Evolutionary conservation across 2,113 vertebrate species (phyloP).

Genomic region (Cyprinodon variegatus): DNA sequence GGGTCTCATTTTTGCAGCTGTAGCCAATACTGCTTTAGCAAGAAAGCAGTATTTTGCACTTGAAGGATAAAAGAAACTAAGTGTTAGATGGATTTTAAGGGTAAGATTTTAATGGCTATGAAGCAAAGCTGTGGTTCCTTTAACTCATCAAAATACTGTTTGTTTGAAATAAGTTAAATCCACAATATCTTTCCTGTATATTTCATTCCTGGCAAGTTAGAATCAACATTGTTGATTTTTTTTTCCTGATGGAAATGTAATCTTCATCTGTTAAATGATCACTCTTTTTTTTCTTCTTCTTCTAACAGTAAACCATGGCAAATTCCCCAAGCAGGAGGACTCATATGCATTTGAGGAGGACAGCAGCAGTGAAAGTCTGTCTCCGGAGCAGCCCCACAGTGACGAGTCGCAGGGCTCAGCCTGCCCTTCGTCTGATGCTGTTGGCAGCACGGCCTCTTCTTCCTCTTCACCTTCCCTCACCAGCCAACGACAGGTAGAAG

Average conservation of each 20-base stretch:
- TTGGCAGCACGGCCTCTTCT: slow-evolving; percentile 71
- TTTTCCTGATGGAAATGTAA: background rate
- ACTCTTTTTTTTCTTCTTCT: background rate
- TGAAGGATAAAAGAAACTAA: background rate
- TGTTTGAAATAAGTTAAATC: background rate
- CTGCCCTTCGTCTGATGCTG: slow-evolving; percentile 78
- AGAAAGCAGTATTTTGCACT: background rate
- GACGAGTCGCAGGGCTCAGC: slow-evolving; percentile 86
- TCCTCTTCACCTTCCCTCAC: slow-evolving; percentile 72
- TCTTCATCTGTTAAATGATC: background rate
- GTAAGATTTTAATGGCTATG: background rate
- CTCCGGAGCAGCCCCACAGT: slow-evolving; percentile 86
- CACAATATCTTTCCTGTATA: background rate
- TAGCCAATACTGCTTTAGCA: background rate
- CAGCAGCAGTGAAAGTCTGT: slow-evolving; percentile 93
- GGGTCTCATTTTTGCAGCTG: background rate
- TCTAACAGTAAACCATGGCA: slow-evolving; percentile 84
- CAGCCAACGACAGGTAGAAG: slow-evolving; percentile 80
- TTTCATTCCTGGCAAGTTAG: background rate
- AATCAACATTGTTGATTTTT: background rate
- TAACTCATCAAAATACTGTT: background rate
- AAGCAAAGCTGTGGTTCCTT: background rate
- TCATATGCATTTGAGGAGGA: slow-evolving; percentile 96
- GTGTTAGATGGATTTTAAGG: background rate
- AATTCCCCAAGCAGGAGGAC: slow-evolving; percentile 87